Conservation (phyloP, 2,797 vertebrate genomes). For the Moxostoma hubbsi region DNA sequence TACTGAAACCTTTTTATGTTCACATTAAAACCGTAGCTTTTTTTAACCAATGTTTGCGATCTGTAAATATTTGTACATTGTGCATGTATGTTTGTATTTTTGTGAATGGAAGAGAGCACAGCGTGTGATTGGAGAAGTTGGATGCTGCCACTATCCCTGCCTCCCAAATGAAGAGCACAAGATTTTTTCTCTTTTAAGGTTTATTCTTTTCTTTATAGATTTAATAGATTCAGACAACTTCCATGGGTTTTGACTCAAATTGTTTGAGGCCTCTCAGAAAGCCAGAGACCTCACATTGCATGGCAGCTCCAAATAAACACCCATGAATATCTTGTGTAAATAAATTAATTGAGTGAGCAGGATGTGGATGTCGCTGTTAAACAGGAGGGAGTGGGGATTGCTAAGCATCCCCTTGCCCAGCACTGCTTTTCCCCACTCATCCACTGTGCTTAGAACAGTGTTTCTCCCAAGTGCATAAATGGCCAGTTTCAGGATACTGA, state of each 20-base stretch:
- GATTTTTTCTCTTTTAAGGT: conserved; percentile 53
- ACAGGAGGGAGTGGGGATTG: conserved; percentile 57
- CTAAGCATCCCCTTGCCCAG: conserved; percentile 50
- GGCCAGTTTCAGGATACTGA: conserved; percentile 68
- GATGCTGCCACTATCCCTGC: conserved; percentile 53
- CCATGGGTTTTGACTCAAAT: conserved; percentile 63
- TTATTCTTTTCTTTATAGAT: conserved; percentile 14
- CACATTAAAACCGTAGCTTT: conserved; percentile 71
- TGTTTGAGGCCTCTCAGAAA: conserved; percentile 32
- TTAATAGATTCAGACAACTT: conserved; percentile 67
- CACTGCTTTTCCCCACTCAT: conserved; percentile 38
- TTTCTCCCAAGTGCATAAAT: conserved; percentile 61
- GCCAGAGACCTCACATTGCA: conserved; percentile 52
- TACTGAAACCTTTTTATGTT: conserved; percentile 64
- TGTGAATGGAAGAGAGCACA: conserved; percentile 59
- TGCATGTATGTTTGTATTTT: conserved; percentile 66
- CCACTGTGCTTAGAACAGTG: too few relatives aligned
- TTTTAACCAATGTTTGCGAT: conserved; percentile 69
- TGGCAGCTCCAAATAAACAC: conserved; percentile 55
- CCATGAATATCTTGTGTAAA: conserved; percentile 10
- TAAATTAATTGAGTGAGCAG: conserved; percentile 10
- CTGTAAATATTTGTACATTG: conserved; percentile 75
- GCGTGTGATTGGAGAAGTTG: conserved; percentile 54
- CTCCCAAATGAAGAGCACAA: conserved; percentile 78
- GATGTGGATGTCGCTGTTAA: conserved; percentile 29